Conservation (phyloP, 1,140 invertebrate genomes). For the Macrobrachium rosenbergii region DNA sequence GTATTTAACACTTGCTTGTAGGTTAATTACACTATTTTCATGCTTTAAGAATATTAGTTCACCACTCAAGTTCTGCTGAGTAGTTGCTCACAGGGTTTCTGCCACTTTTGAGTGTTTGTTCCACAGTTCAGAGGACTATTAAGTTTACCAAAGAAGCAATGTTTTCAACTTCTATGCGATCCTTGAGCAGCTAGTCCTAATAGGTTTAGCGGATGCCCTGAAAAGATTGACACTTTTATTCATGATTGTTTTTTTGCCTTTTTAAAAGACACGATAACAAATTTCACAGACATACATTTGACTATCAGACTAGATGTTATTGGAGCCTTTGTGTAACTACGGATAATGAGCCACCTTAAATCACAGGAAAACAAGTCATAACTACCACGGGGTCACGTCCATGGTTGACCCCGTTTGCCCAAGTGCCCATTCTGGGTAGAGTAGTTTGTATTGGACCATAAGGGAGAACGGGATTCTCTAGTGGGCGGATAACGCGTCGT, state of each 20-base stretch:
- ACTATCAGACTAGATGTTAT: slow-evolving; percentile 46
- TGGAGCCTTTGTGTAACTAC: slow-evolving; percentile 2
- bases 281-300: neutral
- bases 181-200: too few species aligned
- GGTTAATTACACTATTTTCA: too few species aligned
- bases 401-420: slow-evolving; percentile 52
- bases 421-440: slow-evolving; percentile 56
- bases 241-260: neutral
- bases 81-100: too few species aligned
- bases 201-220: slow-evolving; percentile 56
- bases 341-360: slow-evolving; percentile 1
- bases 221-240: slow-evolving; percentile 43
- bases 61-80: too few species aligned
- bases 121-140: too few species aligned
- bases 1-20: too few species aligned
- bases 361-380: slow-evolving; percentile 2
- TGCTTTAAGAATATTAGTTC: too few species aligned
- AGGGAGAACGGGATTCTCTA: slow-evolving; percentile 40
- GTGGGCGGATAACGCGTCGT: slow-evolving; percentile 58
- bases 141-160: too few species aligned
- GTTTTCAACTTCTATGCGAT: too few species aligned
- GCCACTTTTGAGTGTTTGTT: too few species aligned
- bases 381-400: slow-evolving; percentile 53
- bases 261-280: neutral
- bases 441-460: slow-evolving; percentile 48